Evolutionary conservation across 1,140 invertebrate genomes (phyloP), one percentile per base, ranked within the genome.

Genomic region (Leucophenga varia): DNA sequence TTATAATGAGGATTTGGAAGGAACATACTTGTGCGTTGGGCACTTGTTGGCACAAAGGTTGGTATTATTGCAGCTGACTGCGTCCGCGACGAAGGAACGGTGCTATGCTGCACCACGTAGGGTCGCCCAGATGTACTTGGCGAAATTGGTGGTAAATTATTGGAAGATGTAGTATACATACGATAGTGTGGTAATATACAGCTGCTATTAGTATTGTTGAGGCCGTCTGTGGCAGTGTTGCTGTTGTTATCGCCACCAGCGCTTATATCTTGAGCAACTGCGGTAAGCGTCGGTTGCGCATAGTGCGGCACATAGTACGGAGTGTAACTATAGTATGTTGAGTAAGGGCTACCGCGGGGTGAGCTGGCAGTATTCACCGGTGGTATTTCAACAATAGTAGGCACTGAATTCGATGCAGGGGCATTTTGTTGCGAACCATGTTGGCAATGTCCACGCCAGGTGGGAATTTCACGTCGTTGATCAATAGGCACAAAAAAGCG

Each of bases 291-390:
- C 6, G 32, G n/a, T 13, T 5, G 64, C 2, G 57, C 50, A 41
- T 57, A 67, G 10, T 67, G 59, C 5, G 63, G 63, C 31, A 67
- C 40, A 40, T 60, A 67, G 19, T 60, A 64, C 0, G 64, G 60
- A 25, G 64, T 61, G 37, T 60, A 68, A 2, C 57, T 30, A 8
- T 30, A 12, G 12, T 30, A 30, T 30, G 56, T 39, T 64, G 64
- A 25, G 61, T 64, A 7, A 55, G 51, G 6, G 55, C 49, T 7
- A 55, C 43, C 13, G 64, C 22, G 22, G 5, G 22, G 22, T 25
- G 22, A 6, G 22, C 5, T 25, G 5, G 22, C 22, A 6, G 22
- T 6, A 25, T 10, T 25, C 10, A 10, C 5, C 10, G 22, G 22
- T 10, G 5, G 5, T 10, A 25, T 6, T 25, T 25, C 22, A 25